These are phyloP conservation scores for Sinocyclocheilus rhinocerous DNA, from an alignment of 2,113 vertebrate species.

Conservation along the genomic window DNA sequence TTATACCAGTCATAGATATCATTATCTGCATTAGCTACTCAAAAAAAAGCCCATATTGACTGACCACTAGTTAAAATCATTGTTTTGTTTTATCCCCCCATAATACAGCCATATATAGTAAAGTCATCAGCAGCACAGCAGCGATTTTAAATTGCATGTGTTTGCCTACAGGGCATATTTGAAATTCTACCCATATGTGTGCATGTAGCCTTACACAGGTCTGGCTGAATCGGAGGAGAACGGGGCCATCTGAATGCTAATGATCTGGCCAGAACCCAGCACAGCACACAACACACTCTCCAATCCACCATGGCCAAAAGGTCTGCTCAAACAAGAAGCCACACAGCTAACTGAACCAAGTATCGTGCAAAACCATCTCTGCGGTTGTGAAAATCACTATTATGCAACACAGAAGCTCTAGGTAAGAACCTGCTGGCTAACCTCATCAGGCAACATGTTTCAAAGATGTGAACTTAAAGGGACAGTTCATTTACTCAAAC, in stretches of 20 bases:
- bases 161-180: constrained; percentile 38
- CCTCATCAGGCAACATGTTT: not conserved
- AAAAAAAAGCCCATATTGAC: not conserved
- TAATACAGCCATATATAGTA: not conserved
- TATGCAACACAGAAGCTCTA: not conserved
- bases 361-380: not conserved
- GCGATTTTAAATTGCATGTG: constrained; percentile 20
- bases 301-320: not conserved
- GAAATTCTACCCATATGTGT: constrained; percentile 29
- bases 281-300: not conserved
- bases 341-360: not conserved
- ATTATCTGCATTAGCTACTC: not conserved
- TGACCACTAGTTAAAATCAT: too few species aligned
- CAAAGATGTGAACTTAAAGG: not conserved
- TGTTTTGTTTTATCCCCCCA: not conserved
- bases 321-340: not conserved
- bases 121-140: constrained; percentile 7
- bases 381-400: not conserved
- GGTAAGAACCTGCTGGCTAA: constrained; percentile 2
- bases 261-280: constrained; percentile 29
- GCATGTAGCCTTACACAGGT: constrained; percentile 16
- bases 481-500: not conserved
- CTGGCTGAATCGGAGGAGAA: constrained; percentile 31
- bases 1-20: too few species aligned
- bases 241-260: constrained; percentile 41